Conservation (phyloP, 2,888 invertebrate species). For the Hymenopus coronatus region DNA sequence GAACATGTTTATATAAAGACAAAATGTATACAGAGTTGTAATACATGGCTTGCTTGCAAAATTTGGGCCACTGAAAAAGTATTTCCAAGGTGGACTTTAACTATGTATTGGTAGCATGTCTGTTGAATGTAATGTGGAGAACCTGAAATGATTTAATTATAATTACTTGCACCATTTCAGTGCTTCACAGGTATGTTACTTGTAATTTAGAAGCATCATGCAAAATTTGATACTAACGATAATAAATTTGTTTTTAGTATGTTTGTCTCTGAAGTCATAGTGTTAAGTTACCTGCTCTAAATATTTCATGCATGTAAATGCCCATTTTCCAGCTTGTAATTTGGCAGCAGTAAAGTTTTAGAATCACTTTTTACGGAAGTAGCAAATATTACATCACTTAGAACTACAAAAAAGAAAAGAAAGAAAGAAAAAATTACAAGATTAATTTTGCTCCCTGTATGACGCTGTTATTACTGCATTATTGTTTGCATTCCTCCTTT, state of each 20-base stretch:
- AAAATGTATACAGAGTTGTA: not conserved
- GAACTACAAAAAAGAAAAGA: not conserved
- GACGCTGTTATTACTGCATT: not conserved
- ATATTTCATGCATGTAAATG: not conserved
- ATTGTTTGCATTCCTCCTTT: not conserved
- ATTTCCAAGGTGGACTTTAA: not conserved
- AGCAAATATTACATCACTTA: not conserved
- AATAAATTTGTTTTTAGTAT: not conserved
- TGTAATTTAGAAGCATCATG: not conserved
- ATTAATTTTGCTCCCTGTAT: not conserved
- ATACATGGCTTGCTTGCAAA: constrained; percentile 15
- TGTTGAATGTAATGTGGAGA: not conserved
- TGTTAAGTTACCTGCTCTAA: not conserved
- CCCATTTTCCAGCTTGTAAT: not conserved
- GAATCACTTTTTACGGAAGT: not conserved
- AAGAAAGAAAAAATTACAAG: not conserved
- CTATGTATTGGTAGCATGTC: not conserved
- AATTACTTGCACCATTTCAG: not conserved
- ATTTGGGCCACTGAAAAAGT: constrained; percentile 8
- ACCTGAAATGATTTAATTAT: not conserved
- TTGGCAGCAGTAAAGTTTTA: not conserved
- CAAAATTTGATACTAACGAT: not conserved
- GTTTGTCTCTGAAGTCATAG: not conserved
- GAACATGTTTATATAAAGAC: not conserved
- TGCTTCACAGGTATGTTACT: not conserved